Conservation (phyloP, 2,797 vertebrate species). For the Enteromius fasciolatus region DNA sequence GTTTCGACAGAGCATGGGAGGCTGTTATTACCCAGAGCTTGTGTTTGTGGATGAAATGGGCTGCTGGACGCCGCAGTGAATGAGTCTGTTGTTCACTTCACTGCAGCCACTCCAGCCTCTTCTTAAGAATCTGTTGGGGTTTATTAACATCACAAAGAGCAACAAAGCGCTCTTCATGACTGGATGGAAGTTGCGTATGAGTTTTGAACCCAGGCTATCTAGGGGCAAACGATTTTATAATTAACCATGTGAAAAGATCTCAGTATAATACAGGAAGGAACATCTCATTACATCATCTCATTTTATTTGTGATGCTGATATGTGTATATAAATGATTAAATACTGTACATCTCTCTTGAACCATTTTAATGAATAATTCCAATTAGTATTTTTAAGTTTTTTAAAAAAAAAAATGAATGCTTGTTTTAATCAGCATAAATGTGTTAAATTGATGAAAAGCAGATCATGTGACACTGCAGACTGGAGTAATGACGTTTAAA, state of each 20-base stretch:
- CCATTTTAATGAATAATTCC: background rate
- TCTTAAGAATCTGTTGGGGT: background rate
- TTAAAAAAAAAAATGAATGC: too few relatives aligned
- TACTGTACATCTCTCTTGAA: background rate
- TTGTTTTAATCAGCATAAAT: background rate
- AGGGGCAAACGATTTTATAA: background rate
- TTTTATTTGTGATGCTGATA: too few relatives aligned
- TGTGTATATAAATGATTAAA: too few relatives aligned
- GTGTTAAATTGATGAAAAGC: background rate
- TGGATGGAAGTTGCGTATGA: background rate
- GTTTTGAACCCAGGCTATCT: background rate
- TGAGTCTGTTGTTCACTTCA: constrained; percentile 11
- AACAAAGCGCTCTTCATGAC: constrained; percentile 20
- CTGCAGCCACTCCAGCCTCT: background rate
- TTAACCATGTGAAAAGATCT: background rate
- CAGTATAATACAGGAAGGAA: background rate
- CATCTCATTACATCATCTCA: background rate
- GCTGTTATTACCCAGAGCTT: too few relatives aligned
- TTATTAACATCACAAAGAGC: constrained; percentile 11
- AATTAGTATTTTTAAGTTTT: background rate
- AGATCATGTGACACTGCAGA: background rate
- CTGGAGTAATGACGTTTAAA: background rate
- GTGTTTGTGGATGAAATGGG: constrained; percentile 4
- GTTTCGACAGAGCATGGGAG: background rate
- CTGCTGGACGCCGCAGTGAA: constrained; percentile 9